These are phyloP conservation scores for Nothocercus nigrocapillus DNA, from an alignment of 2,113 vertebrate species.

Conservation along the genomic window DNA sequence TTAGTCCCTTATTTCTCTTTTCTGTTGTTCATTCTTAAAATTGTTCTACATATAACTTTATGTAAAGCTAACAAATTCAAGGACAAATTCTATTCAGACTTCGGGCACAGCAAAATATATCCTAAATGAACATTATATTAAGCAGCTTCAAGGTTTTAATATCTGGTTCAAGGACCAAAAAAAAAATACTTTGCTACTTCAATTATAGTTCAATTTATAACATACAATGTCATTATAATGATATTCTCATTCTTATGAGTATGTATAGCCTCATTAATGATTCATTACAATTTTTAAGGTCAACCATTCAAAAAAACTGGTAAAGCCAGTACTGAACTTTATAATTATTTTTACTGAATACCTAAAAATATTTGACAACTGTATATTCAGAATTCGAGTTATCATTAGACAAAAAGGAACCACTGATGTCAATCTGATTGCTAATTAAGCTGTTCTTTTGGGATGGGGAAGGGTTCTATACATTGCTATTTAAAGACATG, in stretches of 20 bases:
- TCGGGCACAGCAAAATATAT: neutral
- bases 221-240: neutral
- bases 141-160: neutral
- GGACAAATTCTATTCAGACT: neutral
- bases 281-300: neutral
- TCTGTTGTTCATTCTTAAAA: neutral
- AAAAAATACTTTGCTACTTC: neutral
- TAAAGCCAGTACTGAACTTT: neutral
- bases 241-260: neutral
- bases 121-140: neutral
- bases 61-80: neutral
- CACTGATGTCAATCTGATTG: neutral
- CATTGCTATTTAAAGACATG: neutral
- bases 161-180: neutral
- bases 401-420: neutral
- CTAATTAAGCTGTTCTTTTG: neutral
- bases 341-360: neutral
- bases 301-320: neutral
- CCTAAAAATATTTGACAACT: neutral
- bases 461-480: neutral
- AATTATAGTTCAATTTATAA: neutral
- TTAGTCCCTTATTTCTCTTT: neutral
- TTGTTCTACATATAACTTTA: too few species aligned
- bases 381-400: neutral
- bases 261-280: neutral